Evolutionary conservation across 2,888 invertebrate species (phyloP).

Genomic region (Drosophila buzzatii): DNA sequence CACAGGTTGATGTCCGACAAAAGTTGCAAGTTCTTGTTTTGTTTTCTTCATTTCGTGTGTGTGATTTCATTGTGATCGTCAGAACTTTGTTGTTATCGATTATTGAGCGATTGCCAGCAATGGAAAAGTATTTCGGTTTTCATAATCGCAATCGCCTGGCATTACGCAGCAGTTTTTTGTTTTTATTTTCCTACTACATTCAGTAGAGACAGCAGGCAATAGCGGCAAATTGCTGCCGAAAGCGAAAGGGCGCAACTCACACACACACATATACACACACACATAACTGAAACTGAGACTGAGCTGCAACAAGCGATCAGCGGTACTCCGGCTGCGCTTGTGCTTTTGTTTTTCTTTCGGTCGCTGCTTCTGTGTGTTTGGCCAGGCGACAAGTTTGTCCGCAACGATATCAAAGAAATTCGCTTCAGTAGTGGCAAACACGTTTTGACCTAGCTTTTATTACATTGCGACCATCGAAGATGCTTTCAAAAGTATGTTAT

Average conservation of each 20-base stretch:
- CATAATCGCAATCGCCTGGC: slow-evolving; percentile 34
- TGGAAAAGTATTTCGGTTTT: slow-evolving; percentile 37
- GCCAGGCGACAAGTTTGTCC: slow-evolving; percentile 66
- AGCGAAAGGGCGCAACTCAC: slow-evolving; percentile 74
- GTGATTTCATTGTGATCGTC: slow-evolving; percentile 28
- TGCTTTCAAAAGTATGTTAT: background rate
- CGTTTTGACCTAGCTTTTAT: slow-evolving; percentile 21
- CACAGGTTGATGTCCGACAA: slow-evolving; percentile 77
- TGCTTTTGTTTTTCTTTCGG: slow-evolving; percentile 52
- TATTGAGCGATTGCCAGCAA: slow-evolving; percentile 34
- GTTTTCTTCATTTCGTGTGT: slow-evolving; percentile 24
- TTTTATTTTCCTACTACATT: slow-evolving; percentile 25
- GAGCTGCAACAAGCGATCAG: slow-evolving; percentile 47
- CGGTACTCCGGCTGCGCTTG: slow-evolving; percentile 30
- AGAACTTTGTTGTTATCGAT: slow-evolving; percentile 67
- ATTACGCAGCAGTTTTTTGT: slow-evolving; percentile 56
- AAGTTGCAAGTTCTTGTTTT: slow-evolving; percentile 50
- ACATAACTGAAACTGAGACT: slow-evolving; percentile 54
- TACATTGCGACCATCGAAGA: background rate
- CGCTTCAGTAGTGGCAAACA: slow-evolving; percentile 31
- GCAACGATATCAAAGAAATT: slow-evolving; percentile 28
- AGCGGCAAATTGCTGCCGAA: slow-evolving; percentile 66
- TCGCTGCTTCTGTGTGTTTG: slow-evolving; percentile 37
- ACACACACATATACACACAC: slow-evolving; percentile 11
- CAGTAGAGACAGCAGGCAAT: slow-evolving; percentile 19